These are phyloP conservation scores for Paraplagusia blochii DNA, from an alignment of 2,113 vertebrate species.

Conservation along the genomic window DNA sequence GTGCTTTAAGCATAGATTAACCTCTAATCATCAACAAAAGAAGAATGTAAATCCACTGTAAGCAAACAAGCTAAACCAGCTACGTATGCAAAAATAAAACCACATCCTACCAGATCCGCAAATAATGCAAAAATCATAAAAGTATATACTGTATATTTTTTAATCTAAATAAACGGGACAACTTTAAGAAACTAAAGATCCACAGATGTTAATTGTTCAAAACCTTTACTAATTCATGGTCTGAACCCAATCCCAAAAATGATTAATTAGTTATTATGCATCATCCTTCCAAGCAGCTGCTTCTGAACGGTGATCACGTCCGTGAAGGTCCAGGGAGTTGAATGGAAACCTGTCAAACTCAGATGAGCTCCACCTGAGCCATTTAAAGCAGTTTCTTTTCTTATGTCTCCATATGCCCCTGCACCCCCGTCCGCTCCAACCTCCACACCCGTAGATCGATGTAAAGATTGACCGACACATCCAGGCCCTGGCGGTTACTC, in stretches of 20 bases:
- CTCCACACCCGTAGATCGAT: slow-evolving; percentile 43
- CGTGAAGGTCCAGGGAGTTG: slow-evolving; percentile 19
- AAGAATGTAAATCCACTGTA: too few species aligned
- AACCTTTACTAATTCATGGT: too few species aligned
- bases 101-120: too few species aligned
- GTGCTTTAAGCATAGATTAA: too few species aligned
- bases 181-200: too few species aligned
- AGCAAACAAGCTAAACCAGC: too few species aligned
- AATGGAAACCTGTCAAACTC: slow-evolving; percentile 41
- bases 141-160: too few species aligned
- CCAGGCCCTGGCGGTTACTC: slow-evolving; percentile 32
- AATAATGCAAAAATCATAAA: too few species aligned
- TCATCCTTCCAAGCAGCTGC: slow-evolving; percentile 9
- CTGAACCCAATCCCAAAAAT: background rate
- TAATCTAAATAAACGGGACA: background rate
- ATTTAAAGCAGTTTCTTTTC: slow-evolving; percentile 18
- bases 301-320: slow-evolving; percentile 3
- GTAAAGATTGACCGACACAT: slow-evolving; percentile 18
- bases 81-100: too few species aligned
- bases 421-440: background rate
- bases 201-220: too few species aligned
- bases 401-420: background rate
- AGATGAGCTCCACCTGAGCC: slow-evolving; percentile 31
- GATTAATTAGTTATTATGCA: background rate
- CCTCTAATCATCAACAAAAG: too few species aligned